Base-by-base conservation (phyloP, 2,113 vertebrate species). In the Theristicus caerulescens region DNA sequence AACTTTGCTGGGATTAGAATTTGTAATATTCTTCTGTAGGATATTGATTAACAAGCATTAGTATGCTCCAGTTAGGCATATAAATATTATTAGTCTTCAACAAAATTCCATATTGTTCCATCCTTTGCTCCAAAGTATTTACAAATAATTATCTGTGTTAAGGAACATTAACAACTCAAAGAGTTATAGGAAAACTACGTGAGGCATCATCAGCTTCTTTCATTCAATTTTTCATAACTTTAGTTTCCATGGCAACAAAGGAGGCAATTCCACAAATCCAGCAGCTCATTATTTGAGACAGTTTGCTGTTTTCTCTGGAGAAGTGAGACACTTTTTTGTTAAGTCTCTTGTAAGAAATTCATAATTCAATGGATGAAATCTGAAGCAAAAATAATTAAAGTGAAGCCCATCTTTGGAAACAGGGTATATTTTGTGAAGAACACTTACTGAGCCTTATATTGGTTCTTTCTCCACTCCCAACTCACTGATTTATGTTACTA, bases 221-320 rank as follows among this genome's bases (percentile, higher is more conserved):
- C 65, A 85, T 94, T 94, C 78, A 58, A 73, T 95, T 96, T 96
- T 89, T 96, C 86, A 96, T 97, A 96, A 88, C 64, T 95, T 82
- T 84, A 58, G 86, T 97, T 96, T 93, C 94, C 81, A 90, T 97
- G 87, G 83, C 94, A 95, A 96, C 92, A 97, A 94, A 95, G 51
- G 32, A 97, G 91, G 69, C 87, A 95, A 94, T 73, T 84, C 74
- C n/a, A 65, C 59, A 79, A 88, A 92, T 94, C 59, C 71, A 96
- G 83, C 49, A 90, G 52, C 76, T 96, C 62, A 84, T 97, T 96
- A 95, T 88, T 93, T 96, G 71, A 91, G 58, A 92, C 42, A 83
- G 29, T 79, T 82, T 81, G 58, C 72, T 87, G 82, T 91, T 97
- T 90, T 59, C 95, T 65, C 83, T 73, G 32, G 92, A 96, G 66